phyloP scores from a whole-genome alignment of 1,140 invertebrate species.

The Matsumurasca onukii region DNA sequence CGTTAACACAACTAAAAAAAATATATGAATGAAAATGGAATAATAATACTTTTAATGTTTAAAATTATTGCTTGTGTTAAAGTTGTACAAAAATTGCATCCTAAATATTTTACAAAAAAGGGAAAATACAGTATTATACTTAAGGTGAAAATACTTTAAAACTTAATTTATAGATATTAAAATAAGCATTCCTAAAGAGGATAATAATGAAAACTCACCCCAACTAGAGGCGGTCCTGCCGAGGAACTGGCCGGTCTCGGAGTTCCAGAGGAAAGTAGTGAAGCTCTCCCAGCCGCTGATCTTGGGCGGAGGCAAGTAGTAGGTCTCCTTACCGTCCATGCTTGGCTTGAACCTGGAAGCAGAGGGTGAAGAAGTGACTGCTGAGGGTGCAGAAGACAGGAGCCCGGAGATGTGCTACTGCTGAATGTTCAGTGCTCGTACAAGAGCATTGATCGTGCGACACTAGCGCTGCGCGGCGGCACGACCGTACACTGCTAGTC shows the following conservation, averaged over 20 bases:
- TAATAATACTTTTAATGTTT: too few species aligned
- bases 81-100: too few species aligned
- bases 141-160: too few species aligned
- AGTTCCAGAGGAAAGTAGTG: slow-evolving; percentile 83
- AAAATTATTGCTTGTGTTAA: too few species aligned
- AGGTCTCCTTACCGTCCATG: slow-evolving; percentile 55
- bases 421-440: neutral
- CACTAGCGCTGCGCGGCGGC: neutral
- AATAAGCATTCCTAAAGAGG: too few species aligned
- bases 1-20: too few species aligned
- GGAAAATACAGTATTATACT: too few species aligned
- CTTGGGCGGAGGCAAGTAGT: slow-evolving; percentile 74
- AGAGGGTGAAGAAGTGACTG: neutral
- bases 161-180: too few species aligned
- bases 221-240: slow-evolving; percentile 85
- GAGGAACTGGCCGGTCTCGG: slow-evolving; percentile 82
- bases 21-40: too few species aligned
- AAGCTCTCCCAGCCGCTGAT: slow-evolving; percentile 84
- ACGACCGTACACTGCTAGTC: neutral
- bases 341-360: slow-evolving; percentile 1
- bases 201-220: slow-evolving; percentile 83
- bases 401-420: too few species aligned
- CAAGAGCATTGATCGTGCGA: neutral
- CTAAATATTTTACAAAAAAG: too few species aligned
- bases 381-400: neutral